A percentile compares a stretch with the other conserved stretches of the same genome.
Evolutionary conservation across 2,797 vertebrate genomes (phyloP).

Genomic region (Adrianichthys oophorus): DNA sequence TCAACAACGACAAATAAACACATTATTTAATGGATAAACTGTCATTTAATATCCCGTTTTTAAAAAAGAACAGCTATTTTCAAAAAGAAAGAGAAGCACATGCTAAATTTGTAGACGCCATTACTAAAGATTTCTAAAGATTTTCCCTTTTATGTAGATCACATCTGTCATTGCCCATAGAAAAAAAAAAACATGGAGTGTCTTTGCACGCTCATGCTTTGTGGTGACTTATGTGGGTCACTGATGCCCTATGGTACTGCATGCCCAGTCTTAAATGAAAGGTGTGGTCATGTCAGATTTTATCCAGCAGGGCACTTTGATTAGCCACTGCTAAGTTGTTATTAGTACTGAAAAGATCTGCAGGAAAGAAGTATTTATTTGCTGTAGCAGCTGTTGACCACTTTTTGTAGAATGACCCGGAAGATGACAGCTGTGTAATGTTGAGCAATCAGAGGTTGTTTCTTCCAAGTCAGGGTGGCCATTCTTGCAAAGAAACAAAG

Average conservation of each 20-base stretch:
- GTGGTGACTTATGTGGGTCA: slow-evolving; percentile 70
- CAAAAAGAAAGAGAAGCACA: no score
- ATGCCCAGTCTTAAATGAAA: slow-evolving; percentile 56
- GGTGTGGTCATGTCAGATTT: slow-evolving; percentile 66
- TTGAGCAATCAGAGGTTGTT: slow-evolving; percentile 10
- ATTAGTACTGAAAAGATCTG: slow-evolving; percentile 37
- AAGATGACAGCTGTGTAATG: slow-evolving; percentile 1
- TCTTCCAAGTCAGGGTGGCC: slow-evolving; percentile 1
- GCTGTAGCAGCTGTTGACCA: slow-evolving; percentile 15
- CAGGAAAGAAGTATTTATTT: slow-evolving; percentile 34
- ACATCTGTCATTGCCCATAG: slow-evolving; percentile 53
- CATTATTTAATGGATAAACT: neutral
- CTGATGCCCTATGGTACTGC: slow-evolving; percentile 57
- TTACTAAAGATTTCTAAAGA: neutral
- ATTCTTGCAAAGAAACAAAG: slow-evolving; percentile 8
- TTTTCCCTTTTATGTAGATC: slow-evolving; percentile 25
- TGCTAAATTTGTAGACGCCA: no score
- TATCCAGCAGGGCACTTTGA: slow-evolving; percentile 48
- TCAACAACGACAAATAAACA: neutral
- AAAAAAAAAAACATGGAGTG: slow-evolving; percentile 20
- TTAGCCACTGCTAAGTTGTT: slow-evolving; percentile 51
- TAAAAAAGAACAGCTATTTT: no score
- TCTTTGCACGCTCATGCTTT: slow-evolving; percentile 36
- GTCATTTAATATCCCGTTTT: no score
- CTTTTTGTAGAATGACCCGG: slow-evolving; percentile 5